Evolutionary conservation across 2,113 vertebrate species (phyloP).

Genomic region (Trochalopteron elliotii): DNA sequence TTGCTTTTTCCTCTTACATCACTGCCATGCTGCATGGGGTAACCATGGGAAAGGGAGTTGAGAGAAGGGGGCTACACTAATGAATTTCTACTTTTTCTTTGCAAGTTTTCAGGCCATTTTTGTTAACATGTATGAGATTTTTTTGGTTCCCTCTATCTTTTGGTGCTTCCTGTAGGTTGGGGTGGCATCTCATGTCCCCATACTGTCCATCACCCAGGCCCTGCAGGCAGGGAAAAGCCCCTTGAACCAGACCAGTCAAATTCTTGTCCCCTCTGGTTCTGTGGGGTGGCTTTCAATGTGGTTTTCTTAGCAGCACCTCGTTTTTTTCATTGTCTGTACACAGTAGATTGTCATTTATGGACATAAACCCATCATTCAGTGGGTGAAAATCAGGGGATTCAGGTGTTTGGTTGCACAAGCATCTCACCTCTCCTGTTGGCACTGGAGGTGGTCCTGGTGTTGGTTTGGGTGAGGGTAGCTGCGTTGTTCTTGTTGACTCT

Average conservation of each 20-base stretch:
- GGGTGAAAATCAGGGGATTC: background rate
- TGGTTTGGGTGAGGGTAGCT: background rate
- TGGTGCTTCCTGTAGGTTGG: constrained; percentile 2
- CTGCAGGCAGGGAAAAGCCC: constrained; percentile 66
- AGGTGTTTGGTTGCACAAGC: background rate
- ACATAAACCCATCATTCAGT: accelerated
- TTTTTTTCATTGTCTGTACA: background rate
- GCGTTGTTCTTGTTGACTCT: accelerated
- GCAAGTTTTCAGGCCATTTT: background rate
- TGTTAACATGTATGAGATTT: constrained; percentile 37
- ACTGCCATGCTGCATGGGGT: background rate
- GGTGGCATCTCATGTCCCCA: constrained; percentile 45
- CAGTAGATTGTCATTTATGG: background rate
- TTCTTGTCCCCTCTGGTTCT: background rate
- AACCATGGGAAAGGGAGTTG: accelerated
- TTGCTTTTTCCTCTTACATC: background rate
- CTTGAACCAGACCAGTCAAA: constrained; percentile 50
- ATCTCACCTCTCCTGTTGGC: background rate
- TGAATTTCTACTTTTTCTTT: accelerated
- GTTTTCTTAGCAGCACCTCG: background rate
- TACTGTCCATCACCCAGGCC: constrained; percentile 17
- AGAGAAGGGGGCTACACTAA: background rate
- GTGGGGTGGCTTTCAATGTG: background rate
- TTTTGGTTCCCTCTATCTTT: constrained; percentile 55
- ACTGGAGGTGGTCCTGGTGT: background rate